phyloP scores from a whole-genome alignment of 2,797 vertebrate genomes.

The Leptoclinus maculatus region DNA sequence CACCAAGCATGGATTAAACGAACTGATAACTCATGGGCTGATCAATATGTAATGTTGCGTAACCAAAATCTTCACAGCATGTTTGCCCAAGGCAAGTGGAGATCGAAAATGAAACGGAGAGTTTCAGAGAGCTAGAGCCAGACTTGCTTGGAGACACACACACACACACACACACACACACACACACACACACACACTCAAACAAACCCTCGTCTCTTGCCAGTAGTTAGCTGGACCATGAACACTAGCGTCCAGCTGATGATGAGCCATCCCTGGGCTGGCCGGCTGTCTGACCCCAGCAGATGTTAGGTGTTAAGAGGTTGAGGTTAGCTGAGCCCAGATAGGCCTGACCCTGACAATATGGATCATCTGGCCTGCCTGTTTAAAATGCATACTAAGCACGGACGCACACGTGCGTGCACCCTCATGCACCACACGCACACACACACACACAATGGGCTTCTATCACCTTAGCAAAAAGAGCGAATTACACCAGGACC shows the following conservation, averaged over 20 bases:
- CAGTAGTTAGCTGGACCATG: conserved; percentile 61
- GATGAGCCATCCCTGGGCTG: conserved; percentile 49
- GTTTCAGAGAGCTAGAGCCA: conserved; percentile 51
- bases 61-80: conserved; percentile 46
- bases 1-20: conserved; percentile 37
- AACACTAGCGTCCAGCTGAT: conserved; percentile 59
- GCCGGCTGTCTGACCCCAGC: conserved; percentile 53
- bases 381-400: conserved; percentile 57
- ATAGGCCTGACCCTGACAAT: conserved; percentile 55
- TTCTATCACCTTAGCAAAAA: not conserved
- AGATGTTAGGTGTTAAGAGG: conserved; percentile 66
- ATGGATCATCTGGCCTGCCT: conserved; percentile 53
- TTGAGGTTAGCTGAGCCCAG: conserved; percentile 57
- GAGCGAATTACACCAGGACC: not conserved
- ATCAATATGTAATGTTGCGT: conserved; percentile 51
- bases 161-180: conserved; percentile 24
- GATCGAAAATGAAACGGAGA: conserved; percentile 40
- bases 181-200: conserved; percentile 25
- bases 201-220: conserved; percentile 35
- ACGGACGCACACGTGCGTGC: not conserved
- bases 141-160: conserved; percentile 33
- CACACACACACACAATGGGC: not conserved
- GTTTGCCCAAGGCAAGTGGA: conserved; percentile 48
- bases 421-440: not conserved
- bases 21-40: conserved; percentile 26